These are phyloP conservation scores for Drosophila lacteicornis DNA, from an alignment of 1,140 invertebrate species.

Conservation along the genomic window DNA sequence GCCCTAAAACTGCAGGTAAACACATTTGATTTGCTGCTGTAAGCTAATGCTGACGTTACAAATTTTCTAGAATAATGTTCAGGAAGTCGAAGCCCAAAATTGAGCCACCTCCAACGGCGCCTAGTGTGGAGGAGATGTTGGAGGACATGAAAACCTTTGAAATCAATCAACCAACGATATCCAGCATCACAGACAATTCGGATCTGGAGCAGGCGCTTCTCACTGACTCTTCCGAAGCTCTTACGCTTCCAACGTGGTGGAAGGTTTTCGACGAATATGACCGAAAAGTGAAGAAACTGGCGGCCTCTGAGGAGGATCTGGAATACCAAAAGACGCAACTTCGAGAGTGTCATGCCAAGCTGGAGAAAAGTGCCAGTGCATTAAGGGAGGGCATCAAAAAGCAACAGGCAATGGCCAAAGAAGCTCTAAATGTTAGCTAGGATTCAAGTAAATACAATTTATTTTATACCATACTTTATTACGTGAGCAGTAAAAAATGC, in stretches of 20 bases:
- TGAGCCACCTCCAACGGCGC: constrained; percentile 61
- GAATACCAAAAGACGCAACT: constrained; percentile 46
- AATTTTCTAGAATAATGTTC: constrained; percentile 56
- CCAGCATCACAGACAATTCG: constrained; percentile 7
- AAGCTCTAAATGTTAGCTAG: constrained; percentile 32
- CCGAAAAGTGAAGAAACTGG: constrained; percentile 55
- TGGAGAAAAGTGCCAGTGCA: constrained; percentile 53
- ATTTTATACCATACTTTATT: neutral
- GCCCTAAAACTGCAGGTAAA: neutral
- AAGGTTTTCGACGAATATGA: constrained; percentile 69
- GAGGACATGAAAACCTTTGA: constrained; percentile 73
- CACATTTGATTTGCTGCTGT: neutral
- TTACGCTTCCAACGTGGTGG: constrained; percentile 61
- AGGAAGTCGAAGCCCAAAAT: constrained; percentile 68
- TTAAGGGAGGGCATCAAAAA: constrained; percentile 49
- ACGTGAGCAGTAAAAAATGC: constrained; percentile 16
- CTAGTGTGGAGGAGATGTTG: constrained; percentile 65
- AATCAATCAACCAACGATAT: constrained; percentile 24
- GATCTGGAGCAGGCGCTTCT: constrained; percentile 59
- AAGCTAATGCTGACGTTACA: constrained; percentile 46
- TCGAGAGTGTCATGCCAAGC: constrained; percentile 40
- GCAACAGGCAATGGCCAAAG: constrained; percentile 58
- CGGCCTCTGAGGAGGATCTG: constrained; percentile 37
- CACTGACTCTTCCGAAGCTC: constrained; percentile 45
- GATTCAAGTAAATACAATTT: neutral